These are phyloP conservation scores for Melanostigma gelatinosum DNA, from an alignment of 2,113 vertebrate genomes.

Conservation along the genomic window DNA sequence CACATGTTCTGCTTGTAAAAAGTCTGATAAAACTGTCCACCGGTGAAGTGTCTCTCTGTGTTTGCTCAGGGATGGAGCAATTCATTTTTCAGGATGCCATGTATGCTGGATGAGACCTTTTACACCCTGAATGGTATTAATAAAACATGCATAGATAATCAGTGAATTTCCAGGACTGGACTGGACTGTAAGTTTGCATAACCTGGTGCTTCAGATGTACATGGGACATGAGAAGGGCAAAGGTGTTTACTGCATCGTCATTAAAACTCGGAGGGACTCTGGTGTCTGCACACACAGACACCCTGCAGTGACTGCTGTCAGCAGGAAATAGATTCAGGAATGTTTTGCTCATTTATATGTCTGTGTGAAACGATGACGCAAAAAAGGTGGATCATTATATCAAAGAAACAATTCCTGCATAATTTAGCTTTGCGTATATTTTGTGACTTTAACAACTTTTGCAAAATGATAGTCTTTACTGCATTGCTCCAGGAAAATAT, in stretches of 20 bases:
- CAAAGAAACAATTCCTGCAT: neutral
- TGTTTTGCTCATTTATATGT: neutral
- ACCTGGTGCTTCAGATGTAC: conserved; percentile 29
- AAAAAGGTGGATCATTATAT: neutral
- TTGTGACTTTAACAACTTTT: neutral
- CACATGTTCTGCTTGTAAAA: neutral
- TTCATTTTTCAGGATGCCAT: conserved; percentile 8
- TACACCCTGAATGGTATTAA: conserved; percentile 10
- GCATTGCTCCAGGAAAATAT: neutral
- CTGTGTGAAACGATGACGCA: neutral
- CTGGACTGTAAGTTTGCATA: conserved; percentile 21
- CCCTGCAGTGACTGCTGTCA: conserved; percentile 20
- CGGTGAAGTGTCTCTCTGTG: neutral
- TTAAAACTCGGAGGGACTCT: conserved; percentile 21
- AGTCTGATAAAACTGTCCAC: neutral
- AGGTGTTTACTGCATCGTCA: conserved; percentile 34
- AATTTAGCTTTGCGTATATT: neutral
- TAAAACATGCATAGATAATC: conserved; percentile 25
- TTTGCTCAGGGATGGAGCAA: neutral
- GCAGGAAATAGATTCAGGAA: conserved; percentile 11
- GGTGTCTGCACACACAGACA: neutral
- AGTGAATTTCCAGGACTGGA: neutral
- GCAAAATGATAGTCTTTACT: neutral
- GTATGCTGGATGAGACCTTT: conserved; percentile 16
- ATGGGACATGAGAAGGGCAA: conserved; percentile 48